Conservation (phyloP, 1,140 invertebrate species). For the Asbolus verrucosus region DNA sequence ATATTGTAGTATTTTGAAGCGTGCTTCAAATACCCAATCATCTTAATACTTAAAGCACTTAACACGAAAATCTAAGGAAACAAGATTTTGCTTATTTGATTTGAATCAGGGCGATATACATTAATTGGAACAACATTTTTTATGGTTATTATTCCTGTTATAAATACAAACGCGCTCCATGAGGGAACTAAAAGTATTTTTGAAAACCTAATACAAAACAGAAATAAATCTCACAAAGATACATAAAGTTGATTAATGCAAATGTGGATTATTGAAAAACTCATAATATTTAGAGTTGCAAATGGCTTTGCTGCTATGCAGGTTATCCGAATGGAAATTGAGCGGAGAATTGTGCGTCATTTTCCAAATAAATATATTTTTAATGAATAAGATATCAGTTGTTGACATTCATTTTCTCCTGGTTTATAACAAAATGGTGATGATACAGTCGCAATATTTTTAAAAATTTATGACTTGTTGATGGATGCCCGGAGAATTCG, state of each 20-base stretch:
- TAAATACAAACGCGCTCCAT: no score
- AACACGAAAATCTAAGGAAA: constrained; percentile 14
- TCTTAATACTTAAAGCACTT: constrained; percentile 43
- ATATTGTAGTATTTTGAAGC: constrained; percentile 17
- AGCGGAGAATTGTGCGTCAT: not conserved
- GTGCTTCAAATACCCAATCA: constrained; percentile 44
- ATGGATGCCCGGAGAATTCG: no score
- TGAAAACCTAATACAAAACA: not conserved
- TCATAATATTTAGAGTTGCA: constrained; percentile 3
- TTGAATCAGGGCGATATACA: no score
- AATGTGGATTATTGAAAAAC: constrained; percentile 16
- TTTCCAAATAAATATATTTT: constrained; percentile 13
- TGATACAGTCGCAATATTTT: no score
- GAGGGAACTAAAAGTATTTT: no score
- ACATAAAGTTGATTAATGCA: constrained; percentile 24
- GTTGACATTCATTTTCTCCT: no score
- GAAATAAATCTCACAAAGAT: constrained; percentile 1
- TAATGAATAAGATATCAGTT: not conserved
- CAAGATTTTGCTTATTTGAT: no score
- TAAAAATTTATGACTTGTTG: no score
- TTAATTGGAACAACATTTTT: not conserved
- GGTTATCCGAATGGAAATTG: constrained; percentile 17
- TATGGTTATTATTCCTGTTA: no score
- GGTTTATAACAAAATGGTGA: no score
- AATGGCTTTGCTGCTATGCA: not conserved